Conservation (phyloP, 2,797 vertebrate genomes). For the Eurystomus glaucurus region DNA sequence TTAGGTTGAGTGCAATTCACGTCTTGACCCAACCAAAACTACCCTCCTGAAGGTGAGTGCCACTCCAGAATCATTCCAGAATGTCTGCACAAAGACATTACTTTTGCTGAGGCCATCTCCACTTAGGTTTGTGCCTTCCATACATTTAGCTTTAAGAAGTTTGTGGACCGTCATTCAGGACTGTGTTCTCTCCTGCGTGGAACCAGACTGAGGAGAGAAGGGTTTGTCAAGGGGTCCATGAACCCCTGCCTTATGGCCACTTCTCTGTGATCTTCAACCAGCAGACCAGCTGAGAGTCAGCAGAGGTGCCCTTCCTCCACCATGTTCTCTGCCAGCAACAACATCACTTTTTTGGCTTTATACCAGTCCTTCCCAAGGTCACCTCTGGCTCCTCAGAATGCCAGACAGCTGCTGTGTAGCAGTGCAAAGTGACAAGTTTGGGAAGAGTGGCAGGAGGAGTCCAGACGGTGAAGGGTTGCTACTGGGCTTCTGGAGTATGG, state of each 20-base stretch:
- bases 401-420: not conserved
- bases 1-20: constrained; percentile 97
- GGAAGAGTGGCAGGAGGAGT: not conserved
- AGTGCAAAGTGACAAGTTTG: not conserved
- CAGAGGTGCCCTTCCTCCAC: not conserved
- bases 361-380: not conserved
- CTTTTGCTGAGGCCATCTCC: not conserved
- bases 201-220: not conserved
- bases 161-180: not conserved
- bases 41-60: constrained; percentile 92
- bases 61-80: not conserved
- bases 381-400: rapidly evolving
- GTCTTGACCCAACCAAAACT: constrained; percentile 93
- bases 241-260: not conserved
- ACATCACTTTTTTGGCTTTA: not conserved
- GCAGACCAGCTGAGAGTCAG: not conserved
- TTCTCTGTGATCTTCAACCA: not conserved
- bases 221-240: not conserved
- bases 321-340: not conserved
- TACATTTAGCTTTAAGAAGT: not conserved
- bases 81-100: not conserved
- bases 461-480: not conserved
- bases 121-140: not conserved
- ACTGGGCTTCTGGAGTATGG: not conserved
- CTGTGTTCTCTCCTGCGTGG: not conserved